Conservation (phyloP, 1,140 invertebrate species). For the Lysiphlebus fabarum region DNA sequence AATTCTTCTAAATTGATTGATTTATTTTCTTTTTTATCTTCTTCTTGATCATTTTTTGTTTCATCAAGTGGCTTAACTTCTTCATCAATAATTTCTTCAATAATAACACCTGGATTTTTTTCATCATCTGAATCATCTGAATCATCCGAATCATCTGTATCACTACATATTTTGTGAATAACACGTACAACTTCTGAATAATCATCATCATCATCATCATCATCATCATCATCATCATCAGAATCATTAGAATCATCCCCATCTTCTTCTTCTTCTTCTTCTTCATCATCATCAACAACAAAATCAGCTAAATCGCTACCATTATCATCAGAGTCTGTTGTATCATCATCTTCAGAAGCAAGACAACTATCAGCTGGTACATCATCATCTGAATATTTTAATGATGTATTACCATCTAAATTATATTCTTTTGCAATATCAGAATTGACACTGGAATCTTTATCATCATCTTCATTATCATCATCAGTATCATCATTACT, state of each 20-base stretch:
- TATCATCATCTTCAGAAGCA: constrained; percentile 41
- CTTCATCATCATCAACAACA: constrained; percentile 35
- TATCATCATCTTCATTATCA: constrained; percentile 1
- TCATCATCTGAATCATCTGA: constrained; percentile 21
- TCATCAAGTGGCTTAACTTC: constrained; percentile 2
- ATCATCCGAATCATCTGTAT: constrained; percentile 33
- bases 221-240: constrained; percentile 40
- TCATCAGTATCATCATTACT: constrained; percentile 18
- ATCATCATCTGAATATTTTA: constrained; percentile 40
- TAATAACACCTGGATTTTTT: constrained; percentile 6
- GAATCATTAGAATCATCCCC: constrained; percentile 39
- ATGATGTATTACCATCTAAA: constrained; percentile 30
- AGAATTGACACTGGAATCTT: constrained; percentile 21
- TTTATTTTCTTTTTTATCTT: background rate
- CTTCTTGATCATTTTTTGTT: background rate
- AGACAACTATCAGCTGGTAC: constrained; percentile 39
- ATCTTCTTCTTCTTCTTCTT: constrained; percentile 36
- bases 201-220: constrained; percentile 37
- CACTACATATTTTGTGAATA: too few species aligned
- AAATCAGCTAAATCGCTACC: constrained; percentile 40
- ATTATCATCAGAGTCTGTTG: constrained; percentile 36
- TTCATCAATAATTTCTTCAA: constrained; percentile 17
- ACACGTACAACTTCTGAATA: too few species aligned
- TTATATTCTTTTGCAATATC: constrained; percentile 43
- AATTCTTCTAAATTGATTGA: background rate